These are phyloP conservation scores for Protomyctophum bolini DNA, from an alignment of 2,113 vertebrate species.

Conservation along the genomic window DNA sequence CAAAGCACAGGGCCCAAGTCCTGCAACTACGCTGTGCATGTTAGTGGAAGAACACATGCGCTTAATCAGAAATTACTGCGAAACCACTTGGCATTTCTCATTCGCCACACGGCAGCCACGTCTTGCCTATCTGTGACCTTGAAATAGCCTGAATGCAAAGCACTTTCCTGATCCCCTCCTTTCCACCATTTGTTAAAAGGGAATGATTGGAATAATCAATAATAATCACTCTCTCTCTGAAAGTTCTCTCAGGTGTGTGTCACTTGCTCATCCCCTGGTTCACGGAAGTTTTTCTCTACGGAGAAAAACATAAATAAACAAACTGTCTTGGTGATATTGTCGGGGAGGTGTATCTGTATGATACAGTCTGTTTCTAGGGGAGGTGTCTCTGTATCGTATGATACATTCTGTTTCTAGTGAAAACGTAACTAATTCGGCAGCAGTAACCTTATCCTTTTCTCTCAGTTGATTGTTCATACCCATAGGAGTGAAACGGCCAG, in stretches of 20 bases:
- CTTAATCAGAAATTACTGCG: slow-evolving; percentile 53
- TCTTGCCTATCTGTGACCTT: slow-evolving; percentile 61
- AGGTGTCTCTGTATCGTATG: no score
- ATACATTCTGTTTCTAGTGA: no score
- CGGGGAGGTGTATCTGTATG: no score
- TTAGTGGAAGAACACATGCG: slow-evolving; percentile 39
- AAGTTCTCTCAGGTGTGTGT: slow-evolving; percentile 12
- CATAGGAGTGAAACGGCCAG: no score
- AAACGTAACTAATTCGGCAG: no score
- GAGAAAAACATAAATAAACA: no score
- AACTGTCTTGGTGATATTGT: no score
- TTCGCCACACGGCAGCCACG: slow-evolving; percentile 41
- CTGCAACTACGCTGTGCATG: slow-evolving; percentile 48
- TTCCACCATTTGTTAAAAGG: slow-evolving; percentile 2
- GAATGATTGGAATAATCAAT: slow-evolving; percentile 55
- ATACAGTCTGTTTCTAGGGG: no score
- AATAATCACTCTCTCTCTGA: slow-evolving; percentile 44
- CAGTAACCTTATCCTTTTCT: no score
- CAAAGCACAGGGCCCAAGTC: slow-evolving; percentile 33
- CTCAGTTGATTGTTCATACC: no score
- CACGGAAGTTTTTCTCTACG: no score
- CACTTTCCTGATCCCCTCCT: slow-evolving; percentile 12
- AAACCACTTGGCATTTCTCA: slow-evolving; percentile 42
- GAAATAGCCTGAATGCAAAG: slow-evolving; percentile 53
- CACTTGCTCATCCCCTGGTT: slow-evolving; percentile 18